These are phyloP conservation scores for Malachius bipustulatus DNA, from an alignment of 2,888 invertebrate species.

Conservation along the genomic window DNA sequence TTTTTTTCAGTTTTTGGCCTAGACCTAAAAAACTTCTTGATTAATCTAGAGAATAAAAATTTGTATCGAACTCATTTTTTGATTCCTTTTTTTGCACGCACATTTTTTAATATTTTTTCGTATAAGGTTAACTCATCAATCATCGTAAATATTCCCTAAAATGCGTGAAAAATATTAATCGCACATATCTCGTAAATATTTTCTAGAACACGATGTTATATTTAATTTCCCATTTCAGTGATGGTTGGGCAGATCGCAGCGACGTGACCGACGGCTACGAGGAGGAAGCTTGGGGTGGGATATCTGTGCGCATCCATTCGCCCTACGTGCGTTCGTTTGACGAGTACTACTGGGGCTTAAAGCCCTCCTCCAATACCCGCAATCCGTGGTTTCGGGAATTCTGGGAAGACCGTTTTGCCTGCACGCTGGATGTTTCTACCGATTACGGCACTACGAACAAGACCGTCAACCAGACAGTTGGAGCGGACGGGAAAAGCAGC, in stretches of 20 bases:
- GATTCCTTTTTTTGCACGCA: no score
- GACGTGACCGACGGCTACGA: conserved; percentile 62
- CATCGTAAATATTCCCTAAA: no score
- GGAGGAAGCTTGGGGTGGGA: conserved; percentile 53
- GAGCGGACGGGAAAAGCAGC: not conserved
- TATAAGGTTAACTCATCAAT: no score
- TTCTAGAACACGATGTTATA: no score
- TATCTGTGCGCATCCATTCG: conserved; percentile 65
- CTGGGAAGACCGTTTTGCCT: conserved; percentile 62
- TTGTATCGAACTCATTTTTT: no score
- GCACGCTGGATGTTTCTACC: conserved; percentile 31
- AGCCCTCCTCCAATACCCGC: conserved; percentile 48
- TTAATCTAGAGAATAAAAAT: no score
- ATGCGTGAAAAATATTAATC: no score
- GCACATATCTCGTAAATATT: no score
- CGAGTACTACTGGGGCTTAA: conserved; percentile 52
- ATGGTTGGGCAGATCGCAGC: conserved; percentile 63
- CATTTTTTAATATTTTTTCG: no score
- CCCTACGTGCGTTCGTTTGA: conserved; percentile 54
- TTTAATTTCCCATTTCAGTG: conserved; percentile 44
- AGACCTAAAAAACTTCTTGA: no score
- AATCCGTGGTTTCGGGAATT: conserved; percentile 70
- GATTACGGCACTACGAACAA: not conserved
- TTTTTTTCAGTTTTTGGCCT: no score
- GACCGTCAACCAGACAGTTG: not conserved